Conservation (phyloP, 2,113 vertebrate species). For the Onychostruthus taczanowskii region DNA sequence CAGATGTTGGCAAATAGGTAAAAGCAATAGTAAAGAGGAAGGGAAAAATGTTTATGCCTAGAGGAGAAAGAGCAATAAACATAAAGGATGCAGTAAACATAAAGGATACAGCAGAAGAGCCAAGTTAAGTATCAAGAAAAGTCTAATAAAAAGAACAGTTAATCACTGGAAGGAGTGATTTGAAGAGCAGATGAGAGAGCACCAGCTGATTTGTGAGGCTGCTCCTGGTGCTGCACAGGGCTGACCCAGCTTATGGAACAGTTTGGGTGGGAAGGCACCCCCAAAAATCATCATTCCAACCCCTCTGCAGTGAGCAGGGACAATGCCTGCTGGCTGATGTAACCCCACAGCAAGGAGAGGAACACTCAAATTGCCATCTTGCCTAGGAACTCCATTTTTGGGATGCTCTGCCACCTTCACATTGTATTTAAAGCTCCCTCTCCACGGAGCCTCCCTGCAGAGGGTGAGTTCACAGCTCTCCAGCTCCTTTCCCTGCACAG, state of each 20-base stretch:
- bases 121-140: neutral
- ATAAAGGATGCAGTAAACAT: neutral
- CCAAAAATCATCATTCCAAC: neutral
- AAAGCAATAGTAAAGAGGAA: neutral
- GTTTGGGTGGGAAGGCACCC: neutral
- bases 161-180: neutral
- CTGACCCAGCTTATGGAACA: neutral
- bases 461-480: fast-evolving
- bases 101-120: neutral
- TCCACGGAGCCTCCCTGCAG: no score
- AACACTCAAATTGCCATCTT: neutral
- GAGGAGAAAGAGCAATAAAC: neutral
- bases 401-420: neutral
- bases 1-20: neutral
- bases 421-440: neutral
- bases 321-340: neutral
- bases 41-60: neutral
- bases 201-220: neutral
- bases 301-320: neutral
- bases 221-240: neutral
- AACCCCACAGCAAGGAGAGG: neutral
- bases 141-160: neutral
- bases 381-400: neutral
- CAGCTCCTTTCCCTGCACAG: neutral
- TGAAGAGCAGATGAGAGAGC: neutral